Conservation (phyloP, 2,888 invertebrate species). For the Rotaria sp. region DNA sequence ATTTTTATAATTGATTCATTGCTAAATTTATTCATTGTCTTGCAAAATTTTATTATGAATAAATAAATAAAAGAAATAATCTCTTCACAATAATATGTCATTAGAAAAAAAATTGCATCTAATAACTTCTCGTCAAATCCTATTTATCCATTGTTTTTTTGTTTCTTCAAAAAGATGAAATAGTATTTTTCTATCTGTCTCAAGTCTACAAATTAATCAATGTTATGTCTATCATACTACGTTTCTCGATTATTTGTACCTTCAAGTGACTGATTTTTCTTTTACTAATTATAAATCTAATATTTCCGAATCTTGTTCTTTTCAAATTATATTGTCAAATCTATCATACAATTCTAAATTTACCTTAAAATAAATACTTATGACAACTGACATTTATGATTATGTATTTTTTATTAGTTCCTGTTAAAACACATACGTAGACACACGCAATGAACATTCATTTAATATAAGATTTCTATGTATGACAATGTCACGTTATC, state of each 20-base stretch:
- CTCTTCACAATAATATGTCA: background rate
- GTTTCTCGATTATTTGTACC: background rate
- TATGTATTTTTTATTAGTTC: background rate
- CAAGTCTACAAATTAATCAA: background rate
- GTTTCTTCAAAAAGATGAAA: no score
- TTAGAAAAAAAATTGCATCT: background rate
- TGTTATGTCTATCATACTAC: background rate
- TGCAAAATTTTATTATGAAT: background rate
- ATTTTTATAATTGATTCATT: no score
- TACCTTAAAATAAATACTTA: background rate
- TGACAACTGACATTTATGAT: background rate
- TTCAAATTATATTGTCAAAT: background rate
- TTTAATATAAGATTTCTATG: background rate
- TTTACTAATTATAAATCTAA: background rate
- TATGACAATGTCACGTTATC: background rate
- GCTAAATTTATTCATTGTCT: background rate
- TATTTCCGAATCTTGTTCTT: background rate
- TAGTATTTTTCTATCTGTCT: no score
- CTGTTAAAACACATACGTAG: background rate
- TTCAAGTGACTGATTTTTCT: background rate
- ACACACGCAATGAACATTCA: background rate
- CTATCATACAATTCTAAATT: background rate
- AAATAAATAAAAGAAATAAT: no score
- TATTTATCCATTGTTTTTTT: no score
- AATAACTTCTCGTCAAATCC: background rate